Base-by-base conservation (phyloP, 2,113 vertebrate species). In the Engystomops pustulosus region DNA sequence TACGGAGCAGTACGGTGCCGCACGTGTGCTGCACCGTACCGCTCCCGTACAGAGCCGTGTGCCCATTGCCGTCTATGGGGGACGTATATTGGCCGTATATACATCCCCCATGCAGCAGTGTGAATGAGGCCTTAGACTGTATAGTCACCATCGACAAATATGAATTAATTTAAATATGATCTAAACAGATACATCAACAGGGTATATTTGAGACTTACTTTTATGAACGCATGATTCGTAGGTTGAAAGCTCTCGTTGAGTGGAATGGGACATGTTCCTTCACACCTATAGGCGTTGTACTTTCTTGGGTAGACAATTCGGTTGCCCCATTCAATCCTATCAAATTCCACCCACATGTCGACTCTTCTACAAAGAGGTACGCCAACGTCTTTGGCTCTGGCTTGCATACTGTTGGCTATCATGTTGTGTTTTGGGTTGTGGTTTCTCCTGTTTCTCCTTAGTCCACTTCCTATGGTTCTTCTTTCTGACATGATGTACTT, bases 221-320 rank as follows among this genome's bases (percentile, higher is more conserved):
- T 96, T 83, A 98, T 95, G 89, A 97, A 97, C 0, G 96, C 96
- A 0, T 98, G 96, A 88, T 98, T 98, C 58, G 95, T 97, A 38
- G 96, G 95, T 23, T 89, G 91, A 90, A 96, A 96, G 68, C 89
- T 93, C 86, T 96, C 96, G 0, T 96, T 95, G 76, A 98, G 89
- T 0, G 96, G 96, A 0, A 88, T 90, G 0, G 95, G 96, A 75
- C 96, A 97, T 68, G 90, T 91, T 32, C 96, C 96, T 45, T 95
- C 95, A 1, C 96, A 97, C 34, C 95, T 93, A 90, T 94, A 96
- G 0, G 95, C 95, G 0, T 97, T 97, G 90, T 93, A 94, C 10
- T 92, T 94, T 44, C 94, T 94, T 11, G 94, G 95, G 74, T 95
- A 92, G 3, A 96, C 92, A 0, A 98, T 96, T 95, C 95, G 96